These are phyloP conservation scores for Pentamera pediparva DNA, from an alignment of 53 echinoderm and acorn worm species.

Conservation along the genomic window DNA sequence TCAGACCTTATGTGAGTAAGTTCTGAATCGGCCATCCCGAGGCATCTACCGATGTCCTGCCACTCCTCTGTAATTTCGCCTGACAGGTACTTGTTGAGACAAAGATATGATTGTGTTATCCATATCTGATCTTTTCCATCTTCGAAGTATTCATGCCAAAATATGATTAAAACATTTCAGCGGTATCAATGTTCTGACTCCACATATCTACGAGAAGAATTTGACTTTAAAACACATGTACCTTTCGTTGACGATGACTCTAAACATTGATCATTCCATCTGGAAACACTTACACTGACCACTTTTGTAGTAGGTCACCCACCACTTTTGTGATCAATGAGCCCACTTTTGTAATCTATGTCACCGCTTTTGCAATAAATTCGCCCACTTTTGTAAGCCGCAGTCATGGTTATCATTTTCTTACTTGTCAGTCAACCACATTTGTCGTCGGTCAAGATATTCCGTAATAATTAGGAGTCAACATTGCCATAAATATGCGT, in stretches of 20 bases:
- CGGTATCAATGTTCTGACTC: too few species aligned
- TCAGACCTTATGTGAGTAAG: background rate
- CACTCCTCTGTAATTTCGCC: background rate
- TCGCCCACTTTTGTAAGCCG: background rate
- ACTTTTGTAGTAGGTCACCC: background rate
- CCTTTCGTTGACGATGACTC: too few species aligned
- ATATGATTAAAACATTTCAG: background rate
- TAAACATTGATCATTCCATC: background rate
- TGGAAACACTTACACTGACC: background rate
- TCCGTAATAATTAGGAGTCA: background rate
- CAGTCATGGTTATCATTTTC: too few species aligned
- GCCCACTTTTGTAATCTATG: background rate
- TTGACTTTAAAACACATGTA: too few species aligned
- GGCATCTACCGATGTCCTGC: background rate
- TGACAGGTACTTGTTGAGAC: background rate
- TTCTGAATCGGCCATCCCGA: background rate
- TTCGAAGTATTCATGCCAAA: background rate
- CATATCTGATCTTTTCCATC: background rate
- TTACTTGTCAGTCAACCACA: background rate
- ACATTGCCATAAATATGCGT: background rate
- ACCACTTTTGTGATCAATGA: background rate
- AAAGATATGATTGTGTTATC: background rate
- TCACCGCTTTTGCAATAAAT: background rate
- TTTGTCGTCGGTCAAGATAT: background rate
- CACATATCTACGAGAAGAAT: too few species aligned